Percentiles rank a stretch among this genome's conserved stretches.
These are phyloP conservation scores for Platerodrilus igneus DNA, from an alignment of 2,888 invertebrate species.

Conservation along the genomic window DNA sequence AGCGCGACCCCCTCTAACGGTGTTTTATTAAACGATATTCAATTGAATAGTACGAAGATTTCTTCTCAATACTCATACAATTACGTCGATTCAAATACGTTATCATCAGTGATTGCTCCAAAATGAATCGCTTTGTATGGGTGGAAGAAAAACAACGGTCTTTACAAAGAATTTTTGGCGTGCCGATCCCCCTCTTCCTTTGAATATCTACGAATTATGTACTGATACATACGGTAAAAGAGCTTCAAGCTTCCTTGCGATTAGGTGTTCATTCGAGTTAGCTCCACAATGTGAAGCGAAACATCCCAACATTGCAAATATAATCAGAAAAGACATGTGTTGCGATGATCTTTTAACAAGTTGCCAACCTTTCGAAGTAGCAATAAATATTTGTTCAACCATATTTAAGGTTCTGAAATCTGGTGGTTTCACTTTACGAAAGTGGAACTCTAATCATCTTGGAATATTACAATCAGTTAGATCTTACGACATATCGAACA, in stretches of 20 bases:
- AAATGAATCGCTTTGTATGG: conserved; percentile 39
- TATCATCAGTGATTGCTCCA: conserved; percentile 39
- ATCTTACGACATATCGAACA: background rate
- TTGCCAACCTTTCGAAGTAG: conserved; percentile 20
- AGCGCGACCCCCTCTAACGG: no score
- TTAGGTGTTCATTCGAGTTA: conserved; percentile 29
- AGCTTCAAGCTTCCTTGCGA: conserved; percentile 34
- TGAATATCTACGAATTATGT: conserved; percentile 9
- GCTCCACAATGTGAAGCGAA: conserved; percentile 24
- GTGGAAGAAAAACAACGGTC: conserved; percentile 30
- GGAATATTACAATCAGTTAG: conserved; percentile 1
- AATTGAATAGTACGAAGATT: conserved; percentile 36
- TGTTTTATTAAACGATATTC: no score
- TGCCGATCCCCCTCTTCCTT: background rate
- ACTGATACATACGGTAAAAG: conserved; percentile 38
- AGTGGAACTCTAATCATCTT: conserved; percentile 28
- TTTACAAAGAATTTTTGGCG: conserved; percentile 43
- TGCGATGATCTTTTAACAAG: conserved; percentile 34
- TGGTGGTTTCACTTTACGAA: conserved; percentile 25
- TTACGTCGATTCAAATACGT: conserved; percentile 33
- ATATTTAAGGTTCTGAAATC: conserved; percentile 13
- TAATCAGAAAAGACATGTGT: conserved; percentile 30
- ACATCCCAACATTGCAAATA: conserved; percentile 16
- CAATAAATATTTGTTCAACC: conserved; percentile 15
- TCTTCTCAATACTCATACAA: conserved; percentile 34